Conservation (phyloP, 2,113 vertebrate species). For the Lycocorax pyrrhopterus region DNA sequence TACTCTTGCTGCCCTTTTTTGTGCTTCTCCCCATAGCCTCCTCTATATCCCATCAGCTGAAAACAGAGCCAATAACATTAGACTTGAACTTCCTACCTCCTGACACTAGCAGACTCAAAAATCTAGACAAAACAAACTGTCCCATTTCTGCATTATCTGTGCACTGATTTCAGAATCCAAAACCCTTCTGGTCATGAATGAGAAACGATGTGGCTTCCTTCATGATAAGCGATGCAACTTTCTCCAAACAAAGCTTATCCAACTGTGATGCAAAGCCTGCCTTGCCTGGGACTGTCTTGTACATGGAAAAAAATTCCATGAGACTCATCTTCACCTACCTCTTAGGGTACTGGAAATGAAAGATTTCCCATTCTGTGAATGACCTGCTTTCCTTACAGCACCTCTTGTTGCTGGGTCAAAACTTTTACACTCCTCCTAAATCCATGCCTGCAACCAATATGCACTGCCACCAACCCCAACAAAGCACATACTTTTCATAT, state of each 20-base stretch:
- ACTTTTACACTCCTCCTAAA: neutral
- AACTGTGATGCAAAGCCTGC: neutral
- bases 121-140: conserved; percentile 42
- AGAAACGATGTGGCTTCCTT: neutral
- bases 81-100: conserved; percentile 13
- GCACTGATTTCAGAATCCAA: neutral
- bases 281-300: neutral
- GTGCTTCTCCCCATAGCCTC: neutral
- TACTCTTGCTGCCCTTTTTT: neutral
- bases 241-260: neutral
- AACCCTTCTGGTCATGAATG: neutral
- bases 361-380: neutral
- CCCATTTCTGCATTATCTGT: neutral
- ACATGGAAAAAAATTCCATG: neutral
- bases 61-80: neutral
- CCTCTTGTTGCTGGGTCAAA: neutral
- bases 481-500: neutral
- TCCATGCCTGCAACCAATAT: neutral
- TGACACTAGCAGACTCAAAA: neutral
- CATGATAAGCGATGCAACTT: neutral
- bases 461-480: neutral
- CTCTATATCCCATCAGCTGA: neutral
- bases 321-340: neutral
- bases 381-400: neutral
- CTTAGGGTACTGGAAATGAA: neutral